Percentiles rank a stretch among this genome's conserved stretches.
Evolutionary conservation across 2,797 vertebrate genomes (phyloP).

Genomic region (Delichon dasypus): DNA sequence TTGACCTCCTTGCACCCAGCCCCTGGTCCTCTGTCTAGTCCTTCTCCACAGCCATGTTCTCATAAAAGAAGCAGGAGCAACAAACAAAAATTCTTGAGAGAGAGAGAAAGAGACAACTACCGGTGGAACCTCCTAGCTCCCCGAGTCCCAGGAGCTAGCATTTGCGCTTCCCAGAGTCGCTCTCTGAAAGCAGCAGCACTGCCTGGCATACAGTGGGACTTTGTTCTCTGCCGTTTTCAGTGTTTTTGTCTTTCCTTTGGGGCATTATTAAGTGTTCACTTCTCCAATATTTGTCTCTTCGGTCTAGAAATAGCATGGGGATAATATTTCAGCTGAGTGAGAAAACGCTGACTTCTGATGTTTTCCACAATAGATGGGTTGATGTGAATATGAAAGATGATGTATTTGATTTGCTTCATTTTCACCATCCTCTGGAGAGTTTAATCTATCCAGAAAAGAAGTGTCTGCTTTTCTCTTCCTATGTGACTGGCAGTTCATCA

Average conservation of each 20-base stretch:
- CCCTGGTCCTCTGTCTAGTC: background rate
- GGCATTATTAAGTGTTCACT: constrained; percentile 6
- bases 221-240: background rate
- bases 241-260: background rate
- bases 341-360: constrained; percentile 56
- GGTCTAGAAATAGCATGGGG: constrained; percentile 50
- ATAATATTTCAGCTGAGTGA: constrained; percentile 58
- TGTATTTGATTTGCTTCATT: constrained; percentile 56
- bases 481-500: constrained; percentile 49
- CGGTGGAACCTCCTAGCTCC: background rate
- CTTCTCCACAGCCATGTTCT: background rate
- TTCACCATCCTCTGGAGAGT: constrained; percentile 51
- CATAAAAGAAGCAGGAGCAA: background rate
- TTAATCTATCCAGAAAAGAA: constrained; percentile 63
- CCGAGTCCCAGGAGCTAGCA: rapidly evolving
- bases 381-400: constrained; percentile 62
- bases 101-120: background rate
- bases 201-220: background rate
- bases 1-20: background rate
- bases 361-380: constrained; percentile 62
- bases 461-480: constrained; percentile 41
- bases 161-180: background rate
- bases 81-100: background rate
- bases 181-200: background rate
- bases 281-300: constrained; percentile 32